Percentiles rank a stretch among this genome's conserved stretches.
These are phyloP conservation scores for Nomia melanderi DNA, from an alignment of 1,140 invertebrate species.

Conservation along the genomic window DNA sequence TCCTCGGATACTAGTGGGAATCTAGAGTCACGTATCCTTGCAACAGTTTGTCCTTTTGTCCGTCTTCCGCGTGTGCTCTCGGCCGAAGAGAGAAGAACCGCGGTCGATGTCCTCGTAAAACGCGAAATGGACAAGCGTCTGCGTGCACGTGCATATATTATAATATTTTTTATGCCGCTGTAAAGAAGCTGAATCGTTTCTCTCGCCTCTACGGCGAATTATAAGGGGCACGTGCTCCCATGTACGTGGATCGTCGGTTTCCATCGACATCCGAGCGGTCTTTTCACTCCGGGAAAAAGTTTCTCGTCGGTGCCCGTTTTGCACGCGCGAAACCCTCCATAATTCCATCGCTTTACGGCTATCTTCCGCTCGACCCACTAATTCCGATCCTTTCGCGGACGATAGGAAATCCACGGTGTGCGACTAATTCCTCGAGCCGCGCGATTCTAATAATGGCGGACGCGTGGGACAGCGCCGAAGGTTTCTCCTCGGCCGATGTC, in stretches of 20 bases:
- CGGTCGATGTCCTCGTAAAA: neutral
- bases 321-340: neutral
- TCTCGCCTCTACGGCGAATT: neutral
- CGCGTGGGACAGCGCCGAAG: slow-evolving; percentile 73
- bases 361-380: slow-evolving; percentile 20
- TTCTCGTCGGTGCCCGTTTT: slow-evolving; percentile 2
- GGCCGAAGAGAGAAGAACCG: no score
- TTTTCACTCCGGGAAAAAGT: slow-evolving; percentile 50
- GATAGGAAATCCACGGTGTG: slow-evolving; percentile 7
- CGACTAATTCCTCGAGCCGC: slow-evolving; percentile 26
- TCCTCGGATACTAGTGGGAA: no score
- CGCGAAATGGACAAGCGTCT: neutral
- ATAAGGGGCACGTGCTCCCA: neutral
- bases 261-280: slow-evolving; percentile 2
- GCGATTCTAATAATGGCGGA: slow-evolving; percentile 69
- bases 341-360: neutral
- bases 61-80: no score
- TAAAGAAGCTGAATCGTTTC: neutral
- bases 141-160: neutral
- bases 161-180: neutral
- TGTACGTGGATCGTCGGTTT: slow-evolving; percentile 2
- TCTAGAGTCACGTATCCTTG: no score
- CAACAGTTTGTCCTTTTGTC: neutral
- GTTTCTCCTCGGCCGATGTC: slow-evolving; percentile 28
- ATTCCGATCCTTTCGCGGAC: slow-evolving; percentile 23